Percentiles rank a stretch among this genome's conserved stretches.
Evolutionary conservation across 2,113 vertebrate species (phyloP).

Genomic region (Zingel zingel): DNA sequence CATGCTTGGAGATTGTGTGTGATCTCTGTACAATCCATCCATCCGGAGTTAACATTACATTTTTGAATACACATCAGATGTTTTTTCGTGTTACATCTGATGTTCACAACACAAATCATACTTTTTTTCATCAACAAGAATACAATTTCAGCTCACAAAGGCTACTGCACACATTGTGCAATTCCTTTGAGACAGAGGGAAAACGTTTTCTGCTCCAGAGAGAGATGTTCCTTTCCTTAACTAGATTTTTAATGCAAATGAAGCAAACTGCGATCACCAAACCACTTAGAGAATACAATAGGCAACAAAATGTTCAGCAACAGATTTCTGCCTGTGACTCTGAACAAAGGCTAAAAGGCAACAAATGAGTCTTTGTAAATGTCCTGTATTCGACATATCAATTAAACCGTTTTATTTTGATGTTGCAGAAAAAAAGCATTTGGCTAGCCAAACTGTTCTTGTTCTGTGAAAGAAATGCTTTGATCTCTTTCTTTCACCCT

Average conservation of each 20-base stretch:
- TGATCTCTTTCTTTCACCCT: conserved; percentile 28
- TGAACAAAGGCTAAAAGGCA: conserved; percentile 38
- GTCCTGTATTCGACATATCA: conserved; percentile 31
- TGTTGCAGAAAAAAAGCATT: conserved; percentile 26
- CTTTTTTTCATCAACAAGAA: conserved; percentile 39
- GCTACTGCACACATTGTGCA: conserved; percentile 13
- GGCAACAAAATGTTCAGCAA: conserved; percentile 40
- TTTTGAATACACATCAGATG: conserved; percentile 17
- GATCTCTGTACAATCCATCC: conserved; percentile 25
- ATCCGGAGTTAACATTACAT: background rate
- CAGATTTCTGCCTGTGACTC: conserved; percentile 37
- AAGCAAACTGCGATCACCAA: conserved; percentile 44
- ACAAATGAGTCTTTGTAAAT: conserved; percentile 37
- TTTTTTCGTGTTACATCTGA: conserved; percentile 5
- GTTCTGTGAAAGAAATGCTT: conserved; percentile 28
- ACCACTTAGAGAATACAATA: conserved; percentile 56
- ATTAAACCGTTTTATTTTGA: conserved; percentile 19
- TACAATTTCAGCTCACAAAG: conserved; percentile 37
- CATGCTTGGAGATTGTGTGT: conserved; percentile 28
- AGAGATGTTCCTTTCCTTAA: conserved; percentile 40
- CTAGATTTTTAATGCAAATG: conserved; percentile 61
- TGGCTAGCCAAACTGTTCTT: conserved; percentile 24
- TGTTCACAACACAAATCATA: conserved; percentile 26
- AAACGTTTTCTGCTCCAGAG: conserved; percentile 20
- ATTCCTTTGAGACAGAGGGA: conserved; percentile 31